phyloP scores from a whole-genome alignment of 2,113 vertebrate genomes.

The Strix uralensis region DNA sequence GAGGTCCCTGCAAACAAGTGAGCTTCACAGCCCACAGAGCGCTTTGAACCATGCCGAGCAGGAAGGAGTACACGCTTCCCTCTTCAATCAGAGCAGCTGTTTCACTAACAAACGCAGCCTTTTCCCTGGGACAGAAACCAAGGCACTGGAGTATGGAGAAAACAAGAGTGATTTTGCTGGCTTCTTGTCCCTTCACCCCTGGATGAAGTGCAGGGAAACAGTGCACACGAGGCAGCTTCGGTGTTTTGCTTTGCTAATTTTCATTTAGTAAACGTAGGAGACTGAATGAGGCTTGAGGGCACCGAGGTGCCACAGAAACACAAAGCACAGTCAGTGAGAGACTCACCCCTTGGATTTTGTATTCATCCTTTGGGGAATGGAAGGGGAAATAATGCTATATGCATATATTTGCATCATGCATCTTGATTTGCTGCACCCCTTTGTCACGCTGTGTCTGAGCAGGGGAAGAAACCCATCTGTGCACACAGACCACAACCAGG shows the following conservation, averaged over 20 bases:
- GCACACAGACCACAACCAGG: accelerated
- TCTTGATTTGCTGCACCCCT: not conserved
- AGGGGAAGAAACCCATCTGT: not conserved
- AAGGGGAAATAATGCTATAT: not conserved
- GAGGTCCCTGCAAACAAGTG: not conserved
- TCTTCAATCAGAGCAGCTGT: not conserved
- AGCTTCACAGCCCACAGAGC: not conserved
- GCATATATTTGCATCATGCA: not conserved
- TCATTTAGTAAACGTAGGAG: not conserved
- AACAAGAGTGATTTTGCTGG: not conserved
- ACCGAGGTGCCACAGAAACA: not conserved
- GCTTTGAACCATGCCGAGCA: not conserved
- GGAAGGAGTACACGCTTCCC: not conserved
- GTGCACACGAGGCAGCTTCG: accelerated
- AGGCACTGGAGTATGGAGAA: not conserved
- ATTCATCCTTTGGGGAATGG: not conserved
- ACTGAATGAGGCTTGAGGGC: not conserved
- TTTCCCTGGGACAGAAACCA: not conserved
- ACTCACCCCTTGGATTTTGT: not conserved
- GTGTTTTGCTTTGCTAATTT: not conserved
- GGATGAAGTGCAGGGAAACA: not conserved
- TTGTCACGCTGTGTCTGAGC: not conserved
- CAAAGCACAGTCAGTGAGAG: not conserved
- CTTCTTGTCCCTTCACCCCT: not conserved
- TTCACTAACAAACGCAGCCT: not conserved